Percentiles rank a stretch among this genome's conserved stretches.
phyloP scores from a whole-genome alignment of 2,797 vertebrate species.

The Pachyuromys duprasi region DNA sequence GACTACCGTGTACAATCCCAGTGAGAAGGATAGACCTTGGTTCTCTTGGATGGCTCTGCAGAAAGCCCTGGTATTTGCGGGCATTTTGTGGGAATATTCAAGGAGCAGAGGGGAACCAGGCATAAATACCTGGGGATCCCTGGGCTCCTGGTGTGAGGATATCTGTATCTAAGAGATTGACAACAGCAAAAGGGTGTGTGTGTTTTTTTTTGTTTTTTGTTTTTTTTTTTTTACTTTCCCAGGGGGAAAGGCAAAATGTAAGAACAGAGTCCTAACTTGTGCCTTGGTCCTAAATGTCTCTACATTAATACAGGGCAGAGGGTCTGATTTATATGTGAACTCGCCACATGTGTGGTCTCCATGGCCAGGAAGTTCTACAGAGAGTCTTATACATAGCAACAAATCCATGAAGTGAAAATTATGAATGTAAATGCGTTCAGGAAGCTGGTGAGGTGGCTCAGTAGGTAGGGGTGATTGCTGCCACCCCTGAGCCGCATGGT shows the following conservation, averaged over 20 bases:
- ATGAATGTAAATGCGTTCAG: background rate
- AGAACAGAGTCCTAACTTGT: background rate
- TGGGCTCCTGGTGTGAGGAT: background rate
- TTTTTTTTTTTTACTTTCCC: conserved; percentile 1
- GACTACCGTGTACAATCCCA: background rate
- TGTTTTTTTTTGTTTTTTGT: no score
- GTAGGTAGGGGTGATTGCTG: background rate
- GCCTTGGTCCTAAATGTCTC: conserved; percentile 1
- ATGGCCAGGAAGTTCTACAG: background rate
- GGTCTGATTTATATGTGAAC: background rate
- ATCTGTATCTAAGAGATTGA: conserved; percentile 18
- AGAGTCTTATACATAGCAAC: conserved; percentile 6
- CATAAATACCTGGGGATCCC: background rate
- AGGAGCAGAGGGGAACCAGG: background rate
- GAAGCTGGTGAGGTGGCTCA: background rate
- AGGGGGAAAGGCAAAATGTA: background rate
- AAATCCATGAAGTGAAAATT: conserved; percentile 28
- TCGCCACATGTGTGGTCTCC: background rate
- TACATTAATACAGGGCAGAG: background rate
- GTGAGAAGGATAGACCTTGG: background rate
- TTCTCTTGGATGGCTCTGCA: background rate
- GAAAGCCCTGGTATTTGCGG: background rate
- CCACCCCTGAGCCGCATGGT: background rate
- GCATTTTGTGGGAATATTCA: background rate
- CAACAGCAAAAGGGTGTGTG: background rate